Evolutionary conservation across 2,888 invertebrate species (phyloP).

Genomic region (Dendrolimus houi): DNA sequence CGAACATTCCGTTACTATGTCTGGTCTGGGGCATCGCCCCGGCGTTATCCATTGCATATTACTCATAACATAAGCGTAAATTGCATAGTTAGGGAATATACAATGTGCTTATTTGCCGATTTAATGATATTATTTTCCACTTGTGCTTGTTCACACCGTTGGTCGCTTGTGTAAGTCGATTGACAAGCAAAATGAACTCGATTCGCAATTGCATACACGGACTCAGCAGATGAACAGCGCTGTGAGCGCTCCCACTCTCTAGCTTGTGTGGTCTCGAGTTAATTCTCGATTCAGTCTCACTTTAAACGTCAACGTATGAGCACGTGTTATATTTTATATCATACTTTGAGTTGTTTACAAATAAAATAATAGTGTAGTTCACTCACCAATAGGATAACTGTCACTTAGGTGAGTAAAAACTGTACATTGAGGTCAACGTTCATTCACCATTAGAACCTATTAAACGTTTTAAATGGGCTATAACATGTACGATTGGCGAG

Average conservation of each 20-base stretch:
- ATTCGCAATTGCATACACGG: neutral
- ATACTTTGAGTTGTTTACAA: conserved; percentile 1
- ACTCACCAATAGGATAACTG: conserved; percentile 1
- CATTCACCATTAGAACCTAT: too few relatives aligned
- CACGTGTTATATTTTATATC: neutral
- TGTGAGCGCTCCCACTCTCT: neutral
- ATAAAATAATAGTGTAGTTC: neutral
- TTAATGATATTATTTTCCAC: too few relatives aligned
- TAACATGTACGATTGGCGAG: too few relatives aligned
- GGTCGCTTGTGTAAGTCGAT: neutral
- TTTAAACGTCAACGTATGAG: neutral
- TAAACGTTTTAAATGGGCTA: too few relatives aligned
- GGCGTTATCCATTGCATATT: too few relatives aligned
- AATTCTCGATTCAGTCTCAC: neutral
- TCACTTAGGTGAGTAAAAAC: conserved; percentile 2
- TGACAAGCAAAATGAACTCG: neutral
- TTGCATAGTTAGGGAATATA: too few relatives aligned
- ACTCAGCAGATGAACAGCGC: neutral
- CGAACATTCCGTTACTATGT: too few relatives aligned
- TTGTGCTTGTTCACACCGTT: too few relatives aligned
- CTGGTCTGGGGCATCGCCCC: too few relatives aligned
- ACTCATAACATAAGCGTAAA: too few relatives aligned
- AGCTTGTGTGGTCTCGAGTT: neutral
- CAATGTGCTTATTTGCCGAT: too few relatives aligned
- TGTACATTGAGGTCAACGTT: neutral